Percentiles rank a stretch among this genome's conserved stretches.
Conservation (phyloP, 2,113 vertebrate genomes). For the Daphoenositta chrysoptera region DNA sequence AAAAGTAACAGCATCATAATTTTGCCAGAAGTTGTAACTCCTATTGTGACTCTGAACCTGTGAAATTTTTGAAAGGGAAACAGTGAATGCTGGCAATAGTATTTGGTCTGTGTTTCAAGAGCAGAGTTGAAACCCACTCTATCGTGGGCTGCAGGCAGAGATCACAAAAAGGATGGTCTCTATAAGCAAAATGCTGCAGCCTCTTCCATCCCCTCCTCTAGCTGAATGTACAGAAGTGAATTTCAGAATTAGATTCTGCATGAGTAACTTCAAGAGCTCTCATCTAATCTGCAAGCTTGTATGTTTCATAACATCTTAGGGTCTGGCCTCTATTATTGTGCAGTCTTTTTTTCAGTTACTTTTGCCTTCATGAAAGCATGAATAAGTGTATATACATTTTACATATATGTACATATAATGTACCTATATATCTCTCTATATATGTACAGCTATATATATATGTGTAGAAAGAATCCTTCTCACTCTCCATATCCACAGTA, state of each 20-base stretch:
- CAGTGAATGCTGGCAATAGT: conserved; percentile 42
- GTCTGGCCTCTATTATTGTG: not conserved
- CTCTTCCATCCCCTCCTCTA: not conserved
- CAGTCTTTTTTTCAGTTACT: conserved; percentile 29
- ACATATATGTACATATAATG: not conserved
- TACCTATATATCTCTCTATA: not conserved
- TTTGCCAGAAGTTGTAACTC: conserved; percentile 50
- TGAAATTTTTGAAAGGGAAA: conserved; percentile 62
- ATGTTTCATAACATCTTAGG: not conserved
- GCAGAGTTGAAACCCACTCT: conserved; percentile 34
- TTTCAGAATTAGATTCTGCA: conserved; percentile 32
- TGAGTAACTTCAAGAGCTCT: conserved; percentile 19
- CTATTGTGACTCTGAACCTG: conserved; percentile 54
- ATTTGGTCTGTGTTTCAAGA: conserved; percentile 51
- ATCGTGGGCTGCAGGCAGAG: not conserved
- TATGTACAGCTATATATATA: not conserved
- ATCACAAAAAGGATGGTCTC: not conserved
- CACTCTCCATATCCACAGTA: not conserved
- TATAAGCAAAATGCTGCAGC: not conserved
- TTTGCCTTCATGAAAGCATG: conserved; percentile 31
- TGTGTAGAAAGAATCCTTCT: not conserved
- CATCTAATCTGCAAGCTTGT: not conserved
- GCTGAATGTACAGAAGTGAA: not conserved
- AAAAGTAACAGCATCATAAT: not conserved
- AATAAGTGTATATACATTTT: not conserved